Evolutionary conservation across 2,888 invertebrate species (phyloP).

Genomic region (Nomada flava): DNA sequence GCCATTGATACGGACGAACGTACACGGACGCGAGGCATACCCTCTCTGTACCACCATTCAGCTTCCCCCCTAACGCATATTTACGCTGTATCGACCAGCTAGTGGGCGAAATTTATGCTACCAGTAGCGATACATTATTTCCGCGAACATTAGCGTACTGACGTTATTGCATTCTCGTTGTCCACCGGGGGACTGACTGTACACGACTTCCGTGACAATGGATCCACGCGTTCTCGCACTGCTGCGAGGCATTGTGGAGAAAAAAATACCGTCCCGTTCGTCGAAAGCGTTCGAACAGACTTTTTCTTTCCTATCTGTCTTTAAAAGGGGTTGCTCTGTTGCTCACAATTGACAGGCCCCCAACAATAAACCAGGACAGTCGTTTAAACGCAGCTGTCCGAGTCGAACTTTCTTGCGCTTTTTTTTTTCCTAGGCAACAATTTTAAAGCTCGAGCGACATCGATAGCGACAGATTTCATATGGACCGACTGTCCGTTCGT

Average conservation of each 20-base stretch:
- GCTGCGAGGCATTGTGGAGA: conserved; percentile 9
- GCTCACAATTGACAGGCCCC: neutral
- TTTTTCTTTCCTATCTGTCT: neutral
- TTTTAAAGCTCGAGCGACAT: neutral
- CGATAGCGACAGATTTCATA: neutral
- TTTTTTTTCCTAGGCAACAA: neutral
- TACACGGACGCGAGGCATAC: conserved; percentile 46
- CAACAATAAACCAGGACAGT: neutral
- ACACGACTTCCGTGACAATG: conserved; percentile 58
- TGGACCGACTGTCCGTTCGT: neutral
- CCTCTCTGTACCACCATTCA: conserved; percentile 43
- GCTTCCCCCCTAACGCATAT: conserved; percentile 73
- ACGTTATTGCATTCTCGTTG: conserved; percentile 67
- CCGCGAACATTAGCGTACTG: conserved; percentile 72
- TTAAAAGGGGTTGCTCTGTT: neutral
- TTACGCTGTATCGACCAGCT: conserved; percentile 76
- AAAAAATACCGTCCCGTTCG: conserved; percentile 18
- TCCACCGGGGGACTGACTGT: conserved; percentile 48
- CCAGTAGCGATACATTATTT: conserved; percentile 76
- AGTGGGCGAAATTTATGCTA: conserved; percentile 77
- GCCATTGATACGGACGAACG: conserved; percentile 43
- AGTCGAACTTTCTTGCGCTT: neutral
- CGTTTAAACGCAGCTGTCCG: neutral
- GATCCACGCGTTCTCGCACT: conserved; percentile 39
- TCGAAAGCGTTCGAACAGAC: conserved; percentile 3